Base-by-base conservation (phyloP, 1,140 invertebrate genomes). In the Tachypleus tridentatus region DNA sequence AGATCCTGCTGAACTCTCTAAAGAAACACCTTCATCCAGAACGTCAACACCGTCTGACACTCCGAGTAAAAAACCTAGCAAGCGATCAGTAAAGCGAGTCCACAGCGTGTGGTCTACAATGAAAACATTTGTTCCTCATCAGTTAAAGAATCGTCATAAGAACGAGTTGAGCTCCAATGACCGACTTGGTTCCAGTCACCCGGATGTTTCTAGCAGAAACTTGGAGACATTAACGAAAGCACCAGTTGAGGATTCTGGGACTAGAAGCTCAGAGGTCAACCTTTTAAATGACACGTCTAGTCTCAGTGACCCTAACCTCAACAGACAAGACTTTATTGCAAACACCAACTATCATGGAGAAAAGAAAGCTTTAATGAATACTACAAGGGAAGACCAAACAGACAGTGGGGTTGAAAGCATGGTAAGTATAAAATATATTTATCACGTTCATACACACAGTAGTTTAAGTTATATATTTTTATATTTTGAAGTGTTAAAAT, bases 211-310 rank as follows among this genome's bases (percentile, higher is more conserved):
- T n/a, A 64, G 75, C 10, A 77, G 77, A 70, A 86, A 78, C 67
- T 68, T 73, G 76, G 86, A 78, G 9, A 58, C 63, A 47, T 64
- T 68, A 54, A 64, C 64, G 5, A 49, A 51, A n/a, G 59, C 58
- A 50, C 53, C 56, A 8, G 29, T 49, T 8, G 69, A 67, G 63
- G 84, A 88, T 70, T 87, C 87, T 75, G 84, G 84, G 3, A 85
- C 84, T 9, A 51, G 50, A 85, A 87, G 83, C 85, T 69, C 87
- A 85, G 53, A 86, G 83, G 8, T 85, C 86, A 66, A 84, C 85
- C 67, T 86, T 84, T 70, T 86, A 83, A 57, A 83, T 82, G 1
- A 83, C 82, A 58, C 86, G 83, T 0, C 72, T 73, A 10, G 70
- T 70, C 51, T 73, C 73, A 48, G 84, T 85, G 69, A 86, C 84